These are phyloP conservation scores for Scomber scombrus DNA, from an alignment of 2,113 vertebrate species.

Conservation along the genomic window DNA sequence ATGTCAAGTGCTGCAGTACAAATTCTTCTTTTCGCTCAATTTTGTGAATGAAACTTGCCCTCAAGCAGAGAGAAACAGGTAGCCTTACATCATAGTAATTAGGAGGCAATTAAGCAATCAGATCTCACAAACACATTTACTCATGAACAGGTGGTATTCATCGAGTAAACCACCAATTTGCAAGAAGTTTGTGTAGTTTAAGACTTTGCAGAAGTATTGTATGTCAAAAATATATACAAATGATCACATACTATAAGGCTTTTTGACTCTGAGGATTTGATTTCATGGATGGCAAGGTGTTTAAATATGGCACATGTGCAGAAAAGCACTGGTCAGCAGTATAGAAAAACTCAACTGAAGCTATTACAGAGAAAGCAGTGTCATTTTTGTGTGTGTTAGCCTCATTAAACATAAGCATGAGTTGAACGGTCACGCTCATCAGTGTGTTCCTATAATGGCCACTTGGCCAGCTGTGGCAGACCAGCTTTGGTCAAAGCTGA, in stretches of 20 bases:
- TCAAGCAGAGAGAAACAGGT: too few relatives aligned
- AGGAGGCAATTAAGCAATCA: not conserved
- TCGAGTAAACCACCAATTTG: not conserved
- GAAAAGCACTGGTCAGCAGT: not conserved
- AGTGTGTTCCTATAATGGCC: slow-evolving; percentile 26
- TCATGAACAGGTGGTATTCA: slow-evolving; percentile 1
- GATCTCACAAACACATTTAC: not conserved
- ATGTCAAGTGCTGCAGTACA: too few relatives aligned
- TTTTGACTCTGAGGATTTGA: not conserved
- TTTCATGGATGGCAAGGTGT: slow-evolving; percentile 17
- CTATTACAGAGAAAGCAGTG: not conserved
- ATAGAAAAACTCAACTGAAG: not conserved
- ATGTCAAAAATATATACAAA: too few relatives aligned
- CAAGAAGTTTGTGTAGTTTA: slow-evolving; percentile 6
- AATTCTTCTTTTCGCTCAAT: not conserved
- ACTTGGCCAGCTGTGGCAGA: slow-evolving; percentile 11
- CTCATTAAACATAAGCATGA: slow-evolving; percentile 36
- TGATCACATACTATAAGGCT: too few relatives aligned
- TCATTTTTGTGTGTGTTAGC: not conserved
- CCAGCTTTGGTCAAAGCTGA: slow-evolving; percentile 55
- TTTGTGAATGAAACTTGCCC: not conserved
- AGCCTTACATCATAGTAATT: too few relatives aligned
- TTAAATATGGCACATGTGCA: not conserved
- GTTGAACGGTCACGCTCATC: slow-evolving; percentile 39
- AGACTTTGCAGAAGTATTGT: not conserved